Evolutionary conservation across 2,888 invertebrate genomes (phyloP).

Genomic region (Acrobasis consociella): DNA sequence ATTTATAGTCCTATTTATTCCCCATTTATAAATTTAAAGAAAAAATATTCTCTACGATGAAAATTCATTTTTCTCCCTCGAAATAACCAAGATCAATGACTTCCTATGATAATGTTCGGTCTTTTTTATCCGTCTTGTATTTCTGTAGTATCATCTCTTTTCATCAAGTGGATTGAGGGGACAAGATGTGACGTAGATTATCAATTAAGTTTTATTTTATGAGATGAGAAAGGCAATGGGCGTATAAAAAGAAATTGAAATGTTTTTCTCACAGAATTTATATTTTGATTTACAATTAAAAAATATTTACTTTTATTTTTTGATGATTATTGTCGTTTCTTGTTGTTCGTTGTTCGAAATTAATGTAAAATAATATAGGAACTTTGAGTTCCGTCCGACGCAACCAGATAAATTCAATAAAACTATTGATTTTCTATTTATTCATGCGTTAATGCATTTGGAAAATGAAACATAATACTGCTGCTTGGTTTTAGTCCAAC

Average conservation of each 20-base stretch:
- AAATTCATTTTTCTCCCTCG: constrained; percentile 7
- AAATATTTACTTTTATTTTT: too few species aligned
- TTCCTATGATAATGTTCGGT: constrained; percentile 21
- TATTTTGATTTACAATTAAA: too few species aligned
- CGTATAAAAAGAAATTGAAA: not conserved
- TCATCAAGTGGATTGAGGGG: constrained; percentile 25
- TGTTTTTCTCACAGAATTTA: not conserved
- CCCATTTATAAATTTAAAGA: constrained; percentile 10
- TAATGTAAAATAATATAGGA: too few species aligned
- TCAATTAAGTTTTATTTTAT: not conserved
- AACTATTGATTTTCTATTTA: constrained; percentile 17
- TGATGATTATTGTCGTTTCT: too few species aligned
- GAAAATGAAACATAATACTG: constrained; percentile 57
- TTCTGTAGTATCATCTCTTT: constrained; percentile 2
- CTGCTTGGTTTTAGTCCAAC: constrained; percentile 62
- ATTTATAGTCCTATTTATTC: constrained; percentile 17
- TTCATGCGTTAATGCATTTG: constrained; percentile 40
- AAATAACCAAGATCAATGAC: constrained; percentile 24
- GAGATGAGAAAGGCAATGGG: not conserved
- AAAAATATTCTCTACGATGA: not conserved
- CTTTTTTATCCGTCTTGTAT: not conserved
- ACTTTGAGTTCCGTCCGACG: too few species aligned
- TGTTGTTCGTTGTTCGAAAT: too few species aligned
- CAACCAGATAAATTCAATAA: not conserved
- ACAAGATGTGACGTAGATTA: constrained; percentile 18